phyloP scores from a whole-genome alignment of 2,113 vertebrate genomes.

The Brevimyrus niger region DNA sequence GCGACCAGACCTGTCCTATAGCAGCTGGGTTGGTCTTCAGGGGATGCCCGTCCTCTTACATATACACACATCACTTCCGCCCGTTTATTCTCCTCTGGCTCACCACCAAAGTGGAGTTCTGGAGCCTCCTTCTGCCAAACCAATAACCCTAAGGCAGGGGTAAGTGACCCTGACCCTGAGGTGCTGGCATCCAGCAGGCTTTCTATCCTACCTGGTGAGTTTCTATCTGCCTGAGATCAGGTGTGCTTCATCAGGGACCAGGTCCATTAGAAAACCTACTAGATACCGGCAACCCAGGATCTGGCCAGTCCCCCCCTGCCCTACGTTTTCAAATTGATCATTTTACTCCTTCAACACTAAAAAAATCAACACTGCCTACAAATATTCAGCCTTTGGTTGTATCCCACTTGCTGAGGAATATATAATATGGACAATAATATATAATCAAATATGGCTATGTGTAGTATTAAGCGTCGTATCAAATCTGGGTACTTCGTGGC shows the following conservation, averaged over 20 bases:
- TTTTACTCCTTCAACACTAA: neutral
- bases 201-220: too few relatives aligned
- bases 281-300: rapidly evolving
- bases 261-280: neutral
- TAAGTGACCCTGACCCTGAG: neutral
- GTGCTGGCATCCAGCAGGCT: too few relatives aligned
- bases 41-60: neutral
- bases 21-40: neutral
- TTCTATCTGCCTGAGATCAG: too few relatives aligned
- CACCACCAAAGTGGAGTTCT: neutral
- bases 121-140: neutral
- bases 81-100: neutral
- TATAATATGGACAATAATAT: neutral
- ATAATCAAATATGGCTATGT: neutral
- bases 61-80: neutral
- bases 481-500: neutral
- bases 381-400: neutral
- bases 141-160: neutral
- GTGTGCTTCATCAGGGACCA: too few relatives aligned
- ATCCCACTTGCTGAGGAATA: neutral
- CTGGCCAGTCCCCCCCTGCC: neutral
- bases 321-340: neutral
- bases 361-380: neutral
- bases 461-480: neutral
- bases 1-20: neutral